Base-by-base conservation (phyloP, 2,113 vertebrate species). In the Brachionichthys hirsutus region DNA sequence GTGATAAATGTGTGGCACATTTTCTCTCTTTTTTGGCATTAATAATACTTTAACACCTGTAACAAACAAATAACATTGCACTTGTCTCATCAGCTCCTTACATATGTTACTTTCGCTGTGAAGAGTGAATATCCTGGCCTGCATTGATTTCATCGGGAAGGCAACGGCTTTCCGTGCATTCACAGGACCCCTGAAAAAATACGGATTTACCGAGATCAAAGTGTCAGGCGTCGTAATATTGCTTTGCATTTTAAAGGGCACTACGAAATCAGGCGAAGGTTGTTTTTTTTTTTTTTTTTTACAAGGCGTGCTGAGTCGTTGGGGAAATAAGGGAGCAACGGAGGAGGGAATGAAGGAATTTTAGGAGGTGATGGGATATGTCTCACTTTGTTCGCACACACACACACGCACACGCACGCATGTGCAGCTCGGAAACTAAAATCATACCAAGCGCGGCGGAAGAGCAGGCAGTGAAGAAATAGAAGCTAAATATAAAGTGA, bases 221-320 rank as follows among this genome's bases (percentile, higher is more conserved):
- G 64, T 80, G 85, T 83, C 85, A 84, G 68, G 46, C 79, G 87
- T 78, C 54, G 75, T 81, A 86, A 87, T 84, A 84, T 82, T 78
- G 67, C 83, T 84, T 87, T 86, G 83, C 80, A 84, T 89, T 82
- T 85, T 83, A 83, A 78, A 88, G 84, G 75, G 70, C 73, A 64
- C 72, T 54, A 72, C 78, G 78, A 75, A 59, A 81, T 49, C 73
- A 10, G 51, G 61, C 66, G 62, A 9, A 67, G 67, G 64, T 60
- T 88, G 9, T 24, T 47, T 48, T 47, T 87, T 84, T 82, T 62
- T 60, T 88, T 15, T 24, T 47, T 48, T 47, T 87, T 84, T 82
- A 89, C 83, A 86, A 85, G 85, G 69, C 77, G 15, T 13, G 53
- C 58, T 49, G 80, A 74, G 74, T 81, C 78, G 60, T 81, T 79